Evolutionary conservation across 2,113 vertebrate genomes (phyloP).

Genomic region (Macquaria ambigua): DNA sequence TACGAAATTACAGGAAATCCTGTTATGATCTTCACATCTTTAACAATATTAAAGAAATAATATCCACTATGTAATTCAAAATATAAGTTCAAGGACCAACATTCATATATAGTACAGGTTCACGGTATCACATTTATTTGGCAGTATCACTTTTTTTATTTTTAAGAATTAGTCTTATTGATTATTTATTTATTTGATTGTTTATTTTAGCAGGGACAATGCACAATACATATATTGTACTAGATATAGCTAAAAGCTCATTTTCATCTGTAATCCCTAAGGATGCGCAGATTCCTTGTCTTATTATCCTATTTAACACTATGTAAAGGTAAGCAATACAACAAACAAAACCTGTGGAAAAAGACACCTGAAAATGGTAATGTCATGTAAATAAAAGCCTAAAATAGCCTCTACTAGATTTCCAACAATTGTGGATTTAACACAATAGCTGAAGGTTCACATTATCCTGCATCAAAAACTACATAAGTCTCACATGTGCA

Average conservation of each 20-base stretch:
- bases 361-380: neutral
- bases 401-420: neutral
- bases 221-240: too few relatives aligned
- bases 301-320: neutral
- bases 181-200: neutral
- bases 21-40: slow-evolving; percentile 3
- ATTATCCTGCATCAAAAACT: neutral
- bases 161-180: neutral
- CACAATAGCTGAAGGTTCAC: neutral
- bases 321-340: neutral
- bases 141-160: neutral
- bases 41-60: neutral
- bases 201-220: too few relatives aligned
- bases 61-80: neutral
- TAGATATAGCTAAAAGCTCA: too few relatives aligned
- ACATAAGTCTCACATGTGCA: neutral
- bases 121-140: neutral
- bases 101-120: neutral
- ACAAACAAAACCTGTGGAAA: neutral
- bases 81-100: neutral
- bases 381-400: neutral
- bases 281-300: too few relatives aligned
- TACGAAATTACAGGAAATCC: slow-evolving; percentile 16
- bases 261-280: too few relatives aligned
- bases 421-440: neutral